These are phyloP conservation scores for Halichoeres trimaculatus DNA, from an alignment of 2,113 vertebrate genomes.

Conservation along the genomic window DNA sequence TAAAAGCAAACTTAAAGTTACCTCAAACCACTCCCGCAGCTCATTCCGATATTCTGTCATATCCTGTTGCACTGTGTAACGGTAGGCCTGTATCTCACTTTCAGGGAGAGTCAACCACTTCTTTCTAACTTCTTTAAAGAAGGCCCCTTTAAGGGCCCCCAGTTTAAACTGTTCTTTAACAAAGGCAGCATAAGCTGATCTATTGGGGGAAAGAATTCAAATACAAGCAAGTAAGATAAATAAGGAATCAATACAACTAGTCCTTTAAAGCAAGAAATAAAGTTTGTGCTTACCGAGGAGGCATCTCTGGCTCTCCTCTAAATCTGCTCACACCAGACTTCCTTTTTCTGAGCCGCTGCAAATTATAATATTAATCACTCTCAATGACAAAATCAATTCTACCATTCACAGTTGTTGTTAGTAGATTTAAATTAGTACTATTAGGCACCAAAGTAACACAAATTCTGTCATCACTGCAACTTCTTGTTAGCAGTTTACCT, in stretches of 20 bases:
- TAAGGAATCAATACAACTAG: not conserved
- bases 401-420: too few species aligned
- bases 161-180: conserved; percentile 7
- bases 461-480: not conserved
- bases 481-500: conserved; percentile 34
- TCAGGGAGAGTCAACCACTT: not conserved
- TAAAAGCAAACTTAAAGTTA: not conserved
- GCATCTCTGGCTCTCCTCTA: conserved; percentile 55
- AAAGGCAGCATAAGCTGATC: conserved; percentile 5
- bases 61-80: not conserved
- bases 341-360: not conserved
- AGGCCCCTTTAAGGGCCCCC: too few species aligned
- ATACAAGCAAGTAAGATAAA: not conserved
- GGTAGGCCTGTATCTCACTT: conserved; percentile 12
- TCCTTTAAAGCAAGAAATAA: not conserved
- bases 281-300: conserved; percentile 37
- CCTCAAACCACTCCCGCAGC: conserved; percentile 61
- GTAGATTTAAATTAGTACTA: too few species aligned
- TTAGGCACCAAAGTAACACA: too few species aligned
- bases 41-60: not conserved
- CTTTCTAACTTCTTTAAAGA: not conserved
- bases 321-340: rapidly evolving
- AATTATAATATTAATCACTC: not conserved
- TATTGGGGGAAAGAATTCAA: conserved; percentile 2
- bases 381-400: not conserved